Evolutionary conservation across 2,113 vertebrate species (phyloP), one percentile per base, ranked within the genome.

Genomic region (Microtus oregoni): DNA sequence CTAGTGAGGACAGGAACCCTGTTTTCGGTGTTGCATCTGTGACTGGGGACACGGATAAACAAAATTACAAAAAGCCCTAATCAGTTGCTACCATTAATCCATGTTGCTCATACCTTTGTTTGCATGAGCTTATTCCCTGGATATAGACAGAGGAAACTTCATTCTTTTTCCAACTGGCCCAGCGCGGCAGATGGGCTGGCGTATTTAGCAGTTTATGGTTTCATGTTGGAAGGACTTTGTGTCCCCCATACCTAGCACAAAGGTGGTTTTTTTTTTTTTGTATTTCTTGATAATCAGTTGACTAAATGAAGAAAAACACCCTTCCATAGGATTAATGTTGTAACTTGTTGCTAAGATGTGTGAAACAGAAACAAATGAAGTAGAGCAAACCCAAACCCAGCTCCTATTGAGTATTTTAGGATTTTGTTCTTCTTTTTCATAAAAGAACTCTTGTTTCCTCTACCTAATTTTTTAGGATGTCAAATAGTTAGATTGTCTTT

Each of bases 61-160:
- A 75, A 61, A 65, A 73, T 14, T 89, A 14, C 7, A 92, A 55
- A 92, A 94, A 6, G 1, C 50, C 65, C 61, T 90, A 92, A 93
- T 93, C 86, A 68, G 41, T 70, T 41, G 61, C 89, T 86, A 93
- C 20, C 8, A 44, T 65, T 89, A 52, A 83, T 89, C 83, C 5
- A 4, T 70, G 52, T 72, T 58, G 17, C 35, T 94, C 14, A 17
- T 32, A 89, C 55, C 41, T 89, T 92, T 91, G 1, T 67, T 73
- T 77, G 38, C 24, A 73, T 14, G 52, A 95, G 12, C 30, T 95
- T 96, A 55, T 81, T 97, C 26, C 92, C 55, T 82, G 55, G 17
- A 67, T 58, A n/a, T 7, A 65, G 4, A 65, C 17, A 93, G 88
- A 89, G 26, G 11, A 96, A 93, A 96, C 20, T 77, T 47, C 7